Evolutionary conservation across 2,888 invertebrate genomes (phyloP).

Genomic region (Lysandra bellargus): DNA sequence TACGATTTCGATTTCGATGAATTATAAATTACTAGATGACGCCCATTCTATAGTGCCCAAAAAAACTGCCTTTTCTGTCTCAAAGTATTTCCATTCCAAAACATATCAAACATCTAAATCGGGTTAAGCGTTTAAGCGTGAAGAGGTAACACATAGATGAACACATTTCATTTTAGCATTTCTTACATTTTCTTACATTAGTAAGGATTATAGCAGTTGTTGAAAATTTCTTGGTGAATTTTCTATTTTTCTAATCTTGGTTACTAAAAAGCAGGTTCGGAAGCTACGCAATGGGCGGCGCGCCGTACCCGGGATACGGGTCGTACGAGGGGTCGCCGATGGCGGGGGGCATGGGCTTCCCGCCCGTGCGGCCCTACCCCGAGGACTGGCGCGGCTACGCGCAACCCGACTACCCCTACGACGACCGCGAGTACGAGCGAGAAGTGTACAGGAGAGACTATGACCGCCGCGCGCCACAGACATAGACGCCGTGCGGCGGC

Average conservation of each 20-base stretch:
- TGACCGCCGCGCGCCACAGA: constrained; percentile 83
- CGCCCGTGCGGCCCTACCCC: constrained; percentile 65
- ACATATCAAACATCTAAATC: not conserved
- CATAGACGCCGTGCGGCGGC: constrained; percentile 50
- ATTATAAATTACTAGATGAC: not conserved
- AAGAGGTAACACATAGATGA: not conserved
- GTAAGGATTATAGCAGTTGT: too few species aligned
- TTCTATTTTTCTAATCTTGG: not conserved
- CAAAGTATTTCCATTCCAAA: not conserved
- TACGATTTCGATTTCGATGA: constrained; percentile 46
- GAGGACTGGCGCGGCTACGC: constrained; percentile 77
- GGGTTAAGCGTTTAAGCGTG: not conserved
- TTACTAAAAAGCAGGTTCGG: constrained; percentile 54
- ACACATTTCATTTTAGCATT: not conserved
- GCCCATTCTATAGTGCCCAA: not conserved
- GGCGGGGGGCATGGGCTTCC: constrained; percentile 77
- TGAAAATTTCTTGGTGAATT: not conserved
- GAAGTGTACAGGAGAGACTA: constrained; percentile 83
- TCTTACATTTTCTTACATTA: too few species aligned
- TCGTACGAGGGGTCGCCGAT: constrained; percentile 71
- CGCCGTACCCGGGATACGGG: constrained; percentile 56
- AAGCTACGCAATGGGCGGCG: constrained; percentile 74
- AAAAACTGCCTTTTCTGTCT: not conserved
- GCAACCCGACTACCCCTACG: constrained; percentile 75
- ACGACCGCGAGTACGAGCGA: constrained; percentile 77